Percentiles rank a stretch among this genome's conserved stretches.
Evolutionary conservation across 2,113 vertebrate genomes (phyloP).

Genomic region (Labeo rohita): DNA sequence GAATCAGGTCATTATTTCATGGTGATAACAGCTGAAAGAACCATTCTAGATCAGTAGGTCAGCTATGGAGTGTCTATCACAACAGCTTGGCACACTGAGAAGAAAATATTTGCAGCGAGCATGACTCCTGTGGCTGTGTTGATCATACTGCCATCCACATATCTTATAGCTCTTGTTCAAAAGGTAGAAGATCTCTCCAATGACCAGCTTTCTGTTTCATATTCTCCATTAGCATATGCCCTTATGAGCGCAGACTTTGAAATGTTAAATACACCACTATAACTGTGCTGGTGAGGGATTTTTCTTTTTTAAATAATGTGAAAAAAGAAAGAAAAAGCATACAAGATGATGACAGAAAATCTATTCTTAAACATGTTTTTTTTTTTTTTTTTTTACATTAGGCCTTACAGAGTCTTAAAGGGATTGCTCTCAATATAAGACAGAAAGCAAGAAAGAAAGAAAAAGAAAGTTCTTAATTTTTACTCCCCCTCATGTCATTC

Average conservation of each 20-base stretch:
- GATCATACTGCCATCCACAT: background rate
- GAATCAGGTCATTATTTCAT: constrained; percentile 13
- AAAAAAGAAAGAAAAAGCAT: background rate
- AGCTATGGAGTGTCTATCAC: constrained; percentile 58
- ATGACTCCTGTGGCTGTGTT: background rate
- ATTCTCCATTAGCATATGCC: constrained; percentile 15
- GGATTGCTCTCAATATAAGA: background rate
- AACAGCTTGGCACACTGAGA: constrained; percentile 66
- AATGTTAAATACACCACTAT: constrained; percentile 27
- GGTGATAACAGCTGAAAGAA: constrained; percentile 14
- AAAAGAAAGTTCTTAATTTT: background rate
- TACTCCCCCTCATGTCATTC: background rate
- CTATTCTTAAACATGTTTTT: background rate
- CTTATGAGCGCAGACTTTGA: constrained; percentile 24
- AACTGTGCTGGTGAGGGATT: background rate
- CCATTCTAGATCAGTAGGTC: constrained; percentile 62
- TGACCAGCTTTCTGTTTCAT: background rate
- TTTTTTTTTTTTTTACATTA: background rate
- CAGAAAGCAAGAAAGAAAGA: background rate
- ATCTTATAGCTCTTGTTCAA: background rate
- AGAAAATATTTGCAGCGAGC: constrained; percentile 57
- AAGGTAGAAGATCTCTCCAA: background rate
- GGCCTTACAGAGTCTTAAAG: background rate
- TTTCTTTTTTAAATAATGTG: background rate
- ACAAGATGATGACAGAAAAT: background rate